Percentiles rank a stretch among this genome's conserved stretches.
Conservation (phyloP, 2,797 vertebrate genomes). For the Silurus lanzhouensis region DNA sequence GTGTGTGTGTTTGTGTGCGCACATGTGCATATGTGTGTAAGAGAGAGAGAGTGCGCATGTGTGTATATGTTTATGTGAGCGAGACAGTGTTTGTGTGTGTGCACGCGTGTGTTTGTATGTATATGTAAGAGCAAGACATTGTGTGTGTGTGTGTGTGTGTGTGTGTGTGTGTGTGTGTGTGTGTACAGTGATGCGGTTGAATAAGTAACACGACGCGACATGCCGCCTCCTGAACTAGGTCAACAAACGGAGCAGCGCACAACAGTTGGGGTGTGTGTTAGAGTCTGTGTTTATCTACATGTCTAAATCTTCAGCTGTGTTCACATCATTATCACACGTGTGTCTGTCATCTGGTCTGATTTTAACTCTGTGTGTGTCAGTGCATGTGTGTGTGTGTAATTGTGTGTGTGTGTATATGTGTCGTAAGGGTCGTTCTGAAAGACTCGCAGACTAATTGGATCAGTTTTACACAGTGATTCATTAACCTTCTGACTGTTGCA, state of each 20-base stretch:
- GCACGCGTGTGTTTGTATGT: no score
- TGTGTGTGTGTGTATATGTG: slow-evolving; percentile 36
- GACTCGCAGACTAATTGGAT: slow-evolving; percentile 60
- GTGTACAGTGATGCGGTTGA: slow-evolving; percentile 34
- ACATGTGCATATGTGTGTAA: no score
- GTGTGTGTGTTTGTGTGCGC: no score
- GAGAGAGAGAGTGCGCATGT: no score
- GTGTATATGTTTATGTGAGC: no score
- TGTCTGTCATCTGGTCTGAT: slow-evolving; percentile 25
- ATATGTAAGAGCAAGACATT: no score
- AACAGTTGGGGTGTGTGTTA: slow-evolving; percentile 35
- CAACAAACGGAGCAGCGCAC: slow-evolving; percentile 53
- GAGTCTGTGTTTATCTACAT: slow-evolving; percentile 44
- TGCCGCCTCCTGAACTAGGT: slow-evolving; percentile 62
- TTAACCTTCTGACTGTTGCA: slow-evolving; percentile 57
- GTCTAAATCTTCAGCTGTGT: slow-evolving; percentile 44
- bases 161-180: slow-evolving; percentile 28
- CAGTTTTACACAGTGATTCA: slow-evolving; percentile 61
- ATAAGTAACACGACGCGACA: slow-evolving; percentile 58
- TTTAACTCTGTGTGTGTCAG: slow-evolving; percentile 18
- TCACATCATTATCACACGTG: slow-evolving; percentile 24
- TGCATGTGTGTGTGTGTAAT: slow-evolving; percentile 31
- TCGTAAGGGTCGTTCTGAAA: slow-evolving; percentile 52
- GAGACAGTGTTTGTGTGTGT: no score
- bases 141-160: slow-evolving; percentile 17